Conservation (phyloP, 2,113 vertebrate species). For the Zapornia atra region DNA sequence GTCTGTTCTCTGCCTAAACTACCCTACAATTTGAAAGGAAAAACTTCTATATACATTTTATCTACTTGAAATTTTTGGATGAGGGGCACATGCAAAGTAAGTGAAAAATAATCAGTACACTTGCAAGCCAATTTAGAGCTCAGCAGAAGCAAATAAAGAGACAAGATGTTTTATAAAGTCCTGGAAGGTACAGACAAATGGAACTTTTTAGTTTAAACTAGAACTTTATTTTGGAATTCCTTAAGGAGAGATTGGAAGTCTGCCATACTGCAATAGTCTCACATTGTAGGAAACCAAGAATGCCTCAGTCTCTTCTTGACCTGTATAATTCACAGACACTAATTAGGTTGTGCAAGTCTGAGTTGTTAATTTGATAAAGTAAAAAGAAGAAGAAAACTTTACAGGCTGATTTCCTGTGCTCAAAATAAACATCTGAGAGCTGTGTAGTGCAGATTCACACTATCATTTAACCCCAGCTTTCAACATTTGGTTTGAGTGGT, state of each 20-base stretch:
- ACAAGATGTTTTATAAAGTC: background rate
- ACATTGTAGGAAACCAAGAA: background rate
- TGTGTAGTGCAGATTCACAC: background rate
- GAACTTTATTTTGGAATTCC: constrained; percentile 35
- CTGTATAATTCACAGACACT: background rate
- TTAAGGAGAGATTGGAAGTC: background rate
- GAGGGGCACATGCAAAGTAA: background rate
- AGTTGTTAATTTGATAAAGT: constrained; percentile 15
- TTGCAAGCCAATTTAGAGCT: background rate
- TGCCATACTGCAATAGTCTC: background rate
- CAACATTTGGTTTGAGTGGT: background rate
- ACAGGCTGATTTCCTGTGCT: background rate
- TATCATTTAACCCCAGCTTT: background rate
- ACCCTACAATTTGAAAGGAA: background rate
- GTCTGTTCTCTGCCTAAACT: background rate
- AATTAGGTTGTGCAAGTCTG: background rate
- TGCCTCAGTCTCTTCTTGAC: background rate
- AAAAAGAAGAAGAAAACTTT: background rate
- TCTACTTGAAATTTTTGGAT: background rate
- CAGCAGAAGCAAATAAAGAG: background rate
- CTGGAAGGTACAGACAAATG: background rate
- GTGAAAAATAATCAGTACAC: background rate
- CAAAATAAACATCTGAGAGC: background rate
- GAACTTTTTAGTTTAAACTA: background rate
- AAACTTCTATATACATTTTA: background rate